phyloP scores from a whole-genome alignment of 2,888 invertebrate genomes.

The Hartigia nigra region DNA sequence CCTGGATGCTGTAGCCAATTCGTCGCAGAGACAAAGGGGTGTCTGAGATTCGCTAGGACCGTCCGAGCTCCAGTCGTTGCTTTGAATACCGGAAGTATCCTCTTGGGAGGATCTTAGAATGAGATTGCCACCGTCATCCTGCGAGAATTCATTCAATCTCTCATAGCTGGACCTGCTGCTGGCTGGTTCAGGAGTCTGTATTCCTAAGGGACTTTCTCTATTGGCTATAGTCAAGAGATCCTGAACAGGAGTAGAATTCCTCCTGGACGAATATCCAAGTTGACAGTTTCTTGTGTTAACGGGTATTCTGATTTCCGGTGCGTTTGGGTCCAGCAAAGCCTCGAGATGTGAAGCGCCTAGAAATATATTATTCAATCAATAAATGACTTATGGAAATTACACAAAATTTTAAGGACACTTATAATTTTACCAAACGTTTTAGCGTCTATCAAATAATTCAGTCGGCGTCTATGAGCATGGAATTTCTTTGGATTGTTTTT shows the following conservation, averaged over 20 bases:
- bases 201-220: slow-evolving; percentile 24
- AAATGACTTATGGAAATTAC: background rate
- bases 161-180: slow-evolving; percentile 42
- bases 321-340: slow-evolving; percentile 31
- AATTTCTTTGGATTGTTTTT: slow-evolving; percentile 22
- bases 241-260: slow-evolving; percentile 10
- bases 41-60: slow-evolving; percentile 34
- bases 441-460: slow-evolving; percentile 32
- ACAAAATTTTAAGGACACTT: background rate
- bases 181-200: slow-evolving; percentile 28
- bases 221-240: slow-evolving; percentile 22
- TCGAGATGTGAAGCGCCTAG: slow-evolving; percentile 38
- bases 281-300: background rate
- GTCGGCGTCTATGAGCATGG: slow-evolving; percentile 25
- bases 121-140: slow-evolving; percentile 19
- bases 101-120: slow-evolving; percentile 31
- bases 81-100: slow-evolving; percentile 49
- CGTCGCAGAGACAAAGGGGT: slow-evolving; percentile 29
- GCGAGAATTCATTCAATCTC: slow-evolving; percentile 32
- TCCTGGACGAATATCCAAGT: background rate
- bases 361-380: background rate
- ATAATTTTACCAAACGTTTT: slow-evolving; percentile 26
- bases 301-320: slow-evolving; percentile 33
- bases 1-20: slow-evolving; percentile 26
- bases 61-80: slow-evolving; percentile 45